Evolutionary conservation across 2,797 vertebrate species (phyloP), one percentile per base, ranked within the genome.

Genomic region (Picus viridis): DNA sequence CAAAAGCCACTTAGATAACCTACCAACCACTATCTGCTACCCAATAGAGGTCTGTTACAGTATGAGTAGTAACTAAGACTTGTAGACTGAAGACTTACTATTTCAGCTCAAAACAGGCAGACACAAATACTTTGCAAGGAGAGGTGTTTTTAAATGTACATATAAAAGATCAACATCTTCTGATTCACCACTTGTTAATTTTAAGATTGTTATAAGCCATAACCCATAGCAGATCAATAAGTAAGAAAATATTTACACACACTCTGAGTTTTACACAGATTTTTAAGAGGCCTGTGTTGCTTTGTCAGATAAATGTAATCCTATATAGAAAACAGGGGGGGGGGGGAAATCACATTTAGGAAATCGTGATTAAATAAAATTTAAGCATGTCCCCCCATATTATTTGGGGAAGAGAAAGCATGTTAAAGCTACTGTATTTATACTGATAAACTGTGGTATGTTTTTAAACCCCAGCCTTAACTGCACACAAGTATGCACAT

Each of bases 1-100:
- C 79, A 87, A 89, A 90, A 85, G 39, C 32, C 29, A 72, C 69
- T 91, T 43, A 61, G 80, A 72, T 75, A 73, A 83, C 93, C 58
- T 56, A 94, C n/a, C 54, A 92, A 23, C 41, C 73, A 90, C 68
- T 77, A 85, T 69, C 34, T 51, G 22, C 63, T 27, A 63, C 49
- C 16, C 36, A 47, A 9, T 2, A 80, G 36, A 61, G 47, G 43
- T 80, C 34, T 65, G 19, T 30, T 70, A 29, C 8, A 26, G 92
- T 4, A 14, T n/a, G 61, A 74, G 41, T 30, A 11, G 47, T 82
- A 69, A 59, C 39, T 62, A 23, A 12, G 34, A 83, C 67, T 83
- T 59, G 22, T 10, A 85, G 32, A 76, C 54, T 36, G 18, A 89
- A 70, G 74, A 80, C 19, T 43, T n/a, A 64, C 4, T 61, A 32